Conservation (phyloP, 2,113 vertebrate species). For the Archocentrus centrarchus region DNA sequence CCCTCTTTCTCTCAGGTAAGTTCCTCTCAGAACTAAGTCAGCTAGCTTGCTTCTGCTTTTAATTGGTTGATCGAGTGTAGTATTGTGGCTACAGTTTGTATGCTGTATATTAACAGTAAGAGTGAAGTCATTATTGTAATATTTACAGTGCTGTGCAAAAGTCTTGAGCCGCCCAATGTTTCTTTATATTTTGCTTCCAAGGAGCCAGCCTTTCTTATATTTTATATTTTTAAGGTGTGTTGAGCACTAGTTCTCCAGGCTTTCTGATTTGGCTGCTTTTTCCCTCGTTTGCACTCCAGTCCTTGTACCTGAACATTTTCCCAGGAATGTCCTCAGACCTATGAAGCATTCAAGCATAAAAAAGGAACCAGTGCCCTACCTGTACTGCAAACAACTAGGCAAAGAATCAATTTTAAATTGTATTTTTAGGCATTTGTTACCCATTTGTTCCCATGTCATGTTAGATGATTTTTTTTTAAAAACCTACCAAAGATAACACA, state of each 20-base stretch:
- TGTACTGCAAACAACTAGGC: neutral
- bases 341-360: neutral
- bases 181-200: neutral
- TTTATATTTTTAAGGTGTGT: neutral
- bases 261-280: neutral
- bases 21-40: conserved; percentile 6
- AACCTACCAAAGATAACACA: too few relatives aligned
- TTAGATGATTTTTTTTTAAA: too few relatives aligned
- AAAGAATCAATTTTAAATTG: neutral
- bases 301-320: neutral
- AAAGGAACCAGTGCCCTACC: neutral
- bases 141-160: neutral
- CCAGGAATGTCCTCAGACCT: neutral
- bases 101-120: neutral
- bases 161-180: neutral
- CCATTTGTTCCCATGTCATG: neutral
- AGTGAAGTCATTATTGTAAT: neutral
- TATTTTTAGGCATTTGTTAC: neutral
- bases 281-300: too few relatives aligned
- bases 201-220: too few relatives aligned
- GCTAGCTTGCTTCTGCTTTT: conserved; percentile 31
- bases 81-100: neutral
- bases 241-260: neutral
- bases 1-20: conserved; percentile 88
- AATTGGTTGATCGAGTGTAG: neutral